phyloP scores from a whole-genome alignment of 2,797 vertebrate species.

The Lithobates sylvaticus region DNA sequence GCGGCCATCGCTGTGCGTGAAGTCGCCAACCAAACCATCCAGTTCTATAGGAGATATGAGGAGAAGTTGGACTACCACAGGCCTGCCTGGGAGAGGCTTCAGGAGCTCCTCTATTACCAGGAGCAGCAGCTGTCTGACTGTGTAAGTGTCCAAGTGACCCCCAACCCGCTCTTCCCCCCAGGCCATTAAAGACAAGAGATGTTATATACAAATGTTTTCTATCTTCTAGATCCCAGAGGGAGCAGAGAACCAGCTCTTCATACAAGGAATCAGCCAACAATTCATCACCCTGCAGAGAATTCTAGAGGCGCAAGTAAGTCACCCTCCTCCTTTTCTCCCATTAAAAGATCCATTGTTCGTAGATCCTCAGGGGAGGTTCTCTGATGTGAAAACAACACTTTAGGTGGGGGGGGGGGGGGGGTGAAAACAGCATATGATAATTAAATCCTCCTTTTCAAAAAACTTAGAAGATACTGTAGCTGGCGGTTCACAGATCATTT shows the following conservation, averaged over 20 bases:
- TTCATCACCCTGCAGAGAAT: slow-evolving; percentile 12
- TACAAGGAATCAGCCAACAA: not conserved
- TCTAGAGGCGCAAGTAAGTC: not conserved
- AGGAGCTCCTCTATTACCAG: not conserved
- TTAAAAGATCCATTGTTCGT: not conserved
- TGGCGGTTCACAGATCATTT: not conserved
- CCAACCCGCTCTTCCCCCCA: not conserved
- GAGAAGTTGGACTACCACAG: not conserved
- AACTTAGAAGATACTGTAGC: no score
- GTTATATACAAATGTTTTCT: not conserved
- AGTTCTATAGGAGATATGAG: not conserved
- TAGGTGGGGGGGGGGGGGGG: no score
- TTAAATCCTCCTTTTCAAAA: no score
- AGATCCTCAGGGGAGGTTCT: not conserved
- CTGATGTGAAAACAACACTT: not conserved
- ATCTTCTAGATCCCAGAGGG: slow-evolving; percentile 2
- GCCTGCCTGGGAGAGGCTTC: not conserved
- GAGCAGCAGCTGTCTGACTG: slow-evolving; percentile 3
- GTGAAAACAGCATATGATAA: no score
- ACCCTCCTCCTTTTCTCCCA: not conserved
- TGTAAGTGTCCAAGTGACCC: not conserved
- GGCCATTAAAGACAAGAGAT: not conserved
- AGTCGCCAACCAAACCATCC: not conserved
- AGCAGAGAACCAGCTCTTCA: not conserved
- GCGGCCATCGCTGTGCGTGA: not conserved